A percentile compares a stretch with the other conserved stretches of the same genome.
These are phyloP conservation scores for Tenthredo scrophulariae DNA, from an alignment of 2,888 invertebrate genomes.

Conservation along the genomic window DNA sequence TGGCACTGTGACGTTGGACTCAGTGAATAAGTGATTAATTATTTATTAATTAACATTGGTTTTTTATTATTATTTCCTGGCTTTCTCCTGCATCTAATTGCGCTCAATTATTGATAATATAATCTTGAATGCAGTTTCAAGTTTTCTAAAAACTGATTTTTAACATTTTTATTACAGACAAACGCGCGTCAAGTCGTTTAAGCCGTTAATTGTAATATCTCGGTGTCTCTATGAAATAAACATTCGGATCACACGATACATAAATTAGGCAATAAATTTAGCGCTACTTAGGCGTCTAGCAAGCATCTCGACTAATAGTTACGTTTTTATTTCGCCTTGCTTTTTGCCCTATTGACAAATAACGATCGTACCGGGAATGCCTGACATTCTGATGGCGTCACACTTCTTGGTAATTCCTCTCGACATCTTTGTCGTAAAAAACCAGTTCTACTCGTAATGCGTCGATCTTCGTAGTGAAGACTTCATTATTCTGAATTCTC, in stretches of 20 bases:
- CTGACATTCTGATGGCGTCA: slow-evolving; percentile 55
- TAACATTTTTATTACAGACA: neutral
- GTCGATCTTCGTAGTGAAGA: slow-evolving; percentile 26
- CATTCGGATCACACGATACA: neutral
- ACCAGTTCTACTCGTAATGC: slow-evolving; percentile 33
- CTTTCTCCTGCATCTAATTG: neutral
- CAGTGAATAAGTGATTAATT: neutral
- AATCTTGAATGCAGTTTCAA: neutral
- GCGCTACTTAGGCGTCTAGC: neutral
- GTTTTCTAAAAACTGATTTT: neutral
- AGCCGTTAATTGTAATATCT: neutral
- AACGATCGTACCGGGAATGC: slow-evolving; percentile 52
- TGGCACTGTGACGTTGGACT: neutral
- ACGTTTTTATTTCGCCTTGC: slow-evolving; percentile 22
- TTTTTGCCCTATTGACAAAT: slow-evolving; percentile 49
- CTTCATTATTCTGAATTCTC: slow-evolving; percentile 25
- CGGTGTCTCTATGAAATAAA: neutral
- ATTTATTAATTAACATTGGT: neutral
- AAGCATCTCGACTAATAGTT: slow-evolving; percentile 13
- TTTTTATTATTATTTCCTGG: neutral
- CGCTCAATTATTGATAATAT: neutral
- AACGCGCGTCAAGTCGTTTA: neutral
- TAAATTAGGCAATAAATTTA: neutral
- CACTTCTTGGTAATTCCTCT: slow-evolving; percentile 47
- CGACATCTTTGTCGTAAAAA: slow-evolving; percentile 46